Conservation (phyloP, 2,888 invertebrate species). For the Epinotia ramella region DNA sequence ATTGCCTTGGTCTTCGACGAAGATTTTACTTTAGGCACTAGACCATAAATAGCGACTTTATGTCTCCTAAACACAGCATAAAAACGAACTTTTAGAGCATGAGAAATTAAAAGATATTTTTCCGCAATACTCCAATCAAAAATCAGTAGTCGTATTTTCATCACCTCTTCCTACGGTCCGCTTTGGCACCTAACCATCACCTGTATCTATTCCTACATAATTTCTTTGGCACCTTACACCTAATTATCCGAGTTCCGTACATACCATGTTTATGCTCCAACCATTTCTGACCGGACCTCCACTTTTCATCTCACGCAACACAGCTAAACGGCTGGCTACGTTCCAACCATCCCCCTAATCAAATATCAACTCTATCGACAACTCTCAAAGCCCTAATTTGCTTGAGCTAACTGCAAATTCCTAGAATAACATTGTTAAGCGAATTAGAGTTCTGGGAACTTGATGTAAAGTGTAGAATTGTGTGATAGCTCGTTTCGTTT, state of each 20-base stretch:
- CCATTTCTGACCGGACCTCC: not conserved
- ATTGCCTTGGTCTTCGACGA: too few species aligned
- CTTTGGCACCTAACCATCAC: too few species aligned
- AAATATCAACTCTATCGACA: not conserved
- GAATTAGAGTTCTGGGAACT: not conserved
- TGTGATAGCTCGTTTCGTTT: not conserved
- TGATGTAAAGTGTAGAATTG: not conserved
- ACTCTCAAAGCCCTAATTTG: constrained; percentile 6
- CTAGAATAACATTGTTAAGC: not conserved
- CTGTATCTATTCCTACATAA: not conserved
- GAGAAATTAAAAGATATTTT: too few species aligned
- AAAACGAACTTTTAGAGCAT: too few species aligned
- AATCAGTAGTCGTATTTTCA: too few species aligned
- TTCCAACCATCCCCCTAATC: constrained; percentile 2
- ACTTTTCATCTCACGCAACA: constrained; percentile 4
- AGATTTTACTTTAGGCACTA: too few species aligned
- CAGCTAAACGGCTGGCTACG: not conserved
- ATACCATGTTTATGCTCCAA: not conserved
- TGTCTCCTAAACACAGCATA: too few species aligned
- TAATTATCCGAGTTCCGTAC: not conserved
- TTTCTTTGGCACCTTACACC: not conserved
- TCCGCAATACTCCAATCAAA: too few species aligned
- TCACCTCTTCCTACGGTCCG: too few species aligned
- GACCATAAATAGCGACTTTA: too few species aligned
- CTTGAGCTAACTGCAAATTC: not conserved